Conservation (phyloP, 2,113 vertebrate genomes). For the Chroicocephalus ridibundus region DNA sequence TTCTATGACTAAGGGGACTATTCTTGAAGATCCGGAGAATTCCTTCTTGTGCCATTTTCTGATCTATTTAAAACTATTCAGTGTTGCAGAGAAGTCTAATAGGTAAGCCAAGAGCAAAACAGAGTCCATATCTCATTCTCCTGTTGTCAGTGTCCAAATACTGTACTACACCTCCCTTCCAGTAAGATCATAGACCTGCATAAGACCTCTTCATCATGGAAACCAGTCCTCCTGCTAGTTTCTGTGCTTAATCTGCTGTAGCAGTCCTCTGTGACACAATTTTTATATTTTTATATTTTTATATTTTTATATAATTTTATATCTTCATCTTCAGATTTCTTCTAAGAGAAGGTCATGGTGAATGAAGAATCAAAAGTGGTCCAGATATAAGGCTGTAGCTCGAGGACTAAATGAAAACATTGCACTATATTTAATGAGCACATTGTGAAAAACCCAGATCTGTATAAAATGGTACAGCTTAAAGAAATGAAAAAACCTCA, state of each 20-base stretch:
- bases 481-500: not conserved
- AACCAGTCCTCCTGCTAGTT: not conserved
- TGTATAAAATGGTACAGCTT: accelerated
- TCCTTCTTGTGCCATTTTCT: not conserved
- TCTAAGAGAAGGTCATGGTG: not conserved
- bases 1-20: not conserved
- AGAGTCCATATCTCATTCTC: not conserved
- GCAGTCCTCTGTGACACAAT: not conserved
- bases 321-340: not conserved
- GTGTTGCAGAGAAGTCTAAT: not conserved
- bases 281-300: too few species aligned
- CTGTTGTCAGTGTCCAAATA: not conserved
- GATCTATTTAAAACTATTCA: not conserved
- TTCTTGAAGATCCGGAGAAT: not conserved
- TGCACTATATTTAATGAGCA: accelerated
- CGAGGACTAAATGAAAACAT: not conserved
- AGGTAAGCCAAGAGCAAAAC: not conserved
- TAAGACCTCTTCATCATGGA: not conserved
- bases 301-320: too few species aligned
- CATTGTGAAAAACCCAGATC: accelerated
- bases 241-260: not conserved
- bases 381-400: not conserved
- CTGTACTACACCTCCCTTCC: not conserved
- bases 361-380: not conserved
- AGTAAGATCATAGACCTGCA: not conserved